Base-by-base conservation (phyloP, 2,888 invertebrate genomes). In the Tiliacea citrago region DNA sequence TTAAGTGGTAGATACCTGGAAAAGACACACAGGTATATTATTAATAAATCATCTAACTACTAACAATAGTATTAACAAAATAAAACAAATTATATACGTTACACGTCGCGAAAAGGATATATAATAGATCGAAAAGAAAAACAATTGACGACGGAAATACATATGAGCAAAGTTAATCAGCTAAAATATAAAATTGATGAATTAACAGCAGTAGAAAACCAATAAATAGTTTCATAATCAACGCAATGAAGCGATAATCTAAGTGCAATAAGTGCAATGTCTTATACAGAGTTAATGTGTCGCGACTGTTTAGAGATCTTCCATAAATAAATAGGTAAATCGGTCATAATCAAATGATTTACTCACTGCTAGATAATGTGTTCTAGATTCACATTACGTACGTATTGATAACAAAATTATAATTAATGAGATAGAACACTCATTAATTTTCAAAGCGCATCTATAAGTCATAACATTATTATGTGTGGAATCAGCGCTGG, bases 1-100 rank as follows among this genome's bases (percentile, higher is more conserved):
- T 83, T 91, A 90, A 89, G 86, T 85, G 84, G 92, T 88, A 88
- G 89, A 88, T 81, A 93, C 95, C 95, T 95, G 95, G 65, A 95
- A 94, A 93, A 94, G 92, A 94, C 87, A 77, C 76, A 76, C 76
- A 77, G 81, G 87, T 75, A 86, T 77, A 76, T 86, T 80, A 91
- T 88, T 91, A 90, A 82, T 88, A 82, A 73, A 42, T 62, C 47
- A 67, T 79, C 73, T 77, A 86, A 75, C 78, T 75, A 82, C 79
- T 80, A 73, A 85, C 39, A n/a, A 60, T 74, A 71, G 62, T 49
- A 35, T 69, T 70, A 53, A 57, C 66, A 71, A 47, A 47, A 62
- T 47, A 82, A 81, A 61, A 73, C 61, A 85, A 57, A 21, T 70
- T 63, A 75, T 63, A 39, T 51, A 65, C 55, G 69, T 29, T 21